Conservation (phyloP, 2,113 vertebrate species). For the Lophotis ruficrista region DNA sequence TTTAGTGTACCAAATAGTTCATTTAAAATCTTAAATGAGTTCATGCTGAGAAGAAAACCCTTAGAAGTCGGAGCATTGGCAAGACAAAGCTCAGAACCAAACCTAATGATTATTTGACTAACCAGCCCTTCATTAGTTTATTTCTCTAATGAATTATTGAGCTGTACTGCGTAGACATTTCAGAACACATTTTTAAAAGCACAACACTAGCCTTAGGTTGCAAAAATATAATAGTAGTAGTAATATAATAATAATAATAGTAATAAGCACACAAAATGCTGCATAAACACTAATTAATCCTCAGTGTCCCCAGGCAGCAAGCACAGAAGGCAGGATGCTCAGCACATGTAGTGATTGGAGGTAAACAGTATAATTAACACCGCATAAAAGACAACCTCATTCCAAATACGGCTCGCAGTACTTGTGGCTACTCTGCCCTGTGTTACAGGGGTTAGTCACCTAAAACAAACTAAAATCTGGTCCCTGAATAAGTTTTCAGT, state of each 20-base stretch:
- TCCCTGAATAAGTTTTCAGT: background rate
- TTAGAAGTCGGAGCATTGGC: background rate
- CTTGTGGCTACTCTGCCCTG: background rate
- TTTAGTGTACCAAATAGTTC: slow-evolving; percentile 29
- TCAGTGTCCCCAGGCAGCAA: slow-evolving; percentile 42
- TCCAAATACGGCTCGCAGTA: background rate
- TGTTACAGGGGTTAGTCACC: background rate
- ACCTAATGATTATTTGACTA: slow-evolving; percentile 35
- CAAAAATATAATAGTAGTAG: slow-evolving; percentile 23
- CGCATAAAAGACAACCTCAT: background rate
- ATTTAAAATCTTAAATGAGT: slow-evolving; percentile 62
- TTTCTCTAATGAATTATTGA: slow-evolving; percentile 54
- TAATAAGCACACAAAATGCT: slow-evolving; percentile 59
- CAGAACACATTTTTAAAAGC: slow-evolving; percentile 28
- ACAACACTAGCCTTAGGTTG: slow-evolving; percentile 14
- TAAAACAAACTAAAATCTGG: background rate
- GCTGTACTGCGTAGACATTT: background rate
- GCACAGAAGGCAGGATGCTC: slow-evolving; percentile 41
- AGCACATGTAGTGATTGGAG: background rate
- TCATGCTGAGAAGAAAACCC: slow-evolving; percentile 56
- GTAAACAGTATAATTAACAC: slow-evolving; percentile 23
- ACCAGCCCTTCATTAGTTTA: slow-evolving; percentile 4
- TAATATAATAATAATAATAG: slow-evolving; percentile 57
- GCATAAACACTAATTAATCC: slow-evolving; percentile 68
- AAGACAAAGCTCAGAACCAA: background rate